phyloP scores from a whole-genome alignment of 2,113 vertebrate genomes.

The Hippocampus mohnikei region DNA sequence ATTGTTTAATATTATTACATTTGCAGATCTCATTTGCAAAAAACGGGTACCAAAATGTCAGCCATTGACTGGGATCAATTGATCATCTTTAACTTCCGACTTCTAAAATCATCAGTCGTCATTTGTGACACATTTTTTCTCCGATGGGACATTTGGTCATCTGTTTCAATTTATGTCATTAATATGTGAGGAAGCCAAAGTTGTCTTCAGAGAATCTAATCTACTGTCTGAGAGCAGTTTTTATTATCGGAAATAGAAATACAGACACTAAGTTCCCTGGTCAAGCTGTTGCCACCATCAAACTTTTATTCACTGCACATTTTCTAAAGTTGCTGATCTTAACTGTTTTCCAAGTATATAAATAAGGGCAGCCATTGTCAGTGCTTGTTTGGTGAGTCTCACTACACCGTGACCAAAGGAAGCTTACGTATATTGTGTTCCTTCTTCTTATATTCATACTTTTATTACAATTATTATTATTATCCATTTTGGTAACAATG shows the following conservation, averaged over 20 bases:
- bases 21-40: not conserved
- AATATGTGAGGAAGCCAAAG: not conserved
- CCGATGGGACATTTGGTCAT: not conserved
- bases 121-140: not conserved
- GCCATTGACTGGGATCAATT: conserved; percentile 13
- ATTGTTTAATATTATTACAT: not conserved
- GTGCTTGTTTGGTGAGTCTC: too few species aligned
- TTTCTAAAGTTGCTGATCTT: too few species aligned
- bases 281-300: not conserved
- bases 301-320: too few species aligned
- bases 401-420: too few species aligned
- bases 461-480: too few species aligned
- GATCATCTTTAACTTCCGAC: not conserved
- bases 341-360: too few species aligned
- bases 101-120: not conserved
- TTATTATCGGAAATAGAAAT: not conserved
- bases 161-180: not conserved
- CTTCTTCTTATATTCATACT: too few species aligned
- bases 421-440: too few species aligned
- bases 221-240: not conserved
- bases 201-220: not conserved
- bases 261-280: not conserved
- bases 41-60: not conserved
- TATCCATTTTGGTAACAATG: too few species aligned
- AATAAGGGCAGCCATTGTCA: too few species aligned